phyloP scores from a whole-genome alignment of 2,888 invertebrate species.

The Plebejus anna region DNA sequence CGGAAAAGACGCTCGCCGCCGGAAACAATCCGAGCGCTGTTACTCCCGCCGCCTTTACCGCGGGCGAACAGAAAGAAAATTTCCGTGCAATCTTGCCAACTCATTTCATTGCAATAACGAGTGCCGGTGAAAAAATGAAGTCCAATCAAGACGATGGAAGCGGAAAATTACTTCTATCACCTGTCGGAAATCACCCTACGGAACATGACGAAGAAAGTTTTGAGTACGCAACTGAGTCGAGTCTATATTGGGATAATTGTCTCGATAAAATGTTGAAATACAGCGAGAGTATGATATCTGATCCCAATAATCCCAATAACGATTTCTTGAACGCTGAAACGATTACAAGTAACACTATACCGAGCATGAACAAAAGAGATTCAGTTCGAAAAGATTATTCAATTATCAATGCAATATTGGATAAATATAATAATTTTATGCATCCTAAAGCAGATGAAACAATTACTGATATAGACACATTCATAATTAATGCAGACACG shows the following conservation, averaged over 20 bases:
- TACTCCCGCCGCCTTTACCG: constrained; percentile 45
- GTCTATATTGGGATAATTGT: constrained; percentile 65
- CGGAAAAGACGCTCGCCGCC: constrained; percentile 62
- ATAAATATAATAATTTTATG: constrained; percentile 23
- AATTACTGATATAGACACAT: not conserved
- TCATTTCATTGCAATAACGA: constrained; percentile 52
- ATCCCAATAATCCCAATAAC: constrained; percentile 43
- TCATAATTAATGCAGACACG: not conserved
- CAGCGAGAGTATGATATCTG: constrained; percentile 43
- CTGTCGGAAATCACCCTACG: constrained; percentile 41
- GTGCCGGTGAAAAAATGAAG: constrained; percentile 50
- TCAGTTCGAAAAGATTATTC: constrained; percentile 39
- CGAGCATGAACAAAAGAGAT: constrained; percentile 52
- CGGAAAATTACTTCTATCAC: constrained; percentile 47
- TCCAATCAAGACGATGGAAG: constrained; percentile 48
- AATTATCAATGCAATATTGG: constrained; percentile 29
- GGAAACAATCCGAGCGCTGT: constrained; percentile 71
- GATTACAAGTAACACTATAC: constrained; percentile 31
- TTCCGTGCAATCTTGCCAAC: constrained; percentile 65
- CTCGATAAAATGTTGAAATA: constrained; percentile 54
- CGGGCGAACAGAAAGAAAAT: constrained; percentile 54
- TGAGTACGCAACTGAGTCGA: constrained; percentile 43
- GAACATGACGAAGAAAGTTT: constrained; percentile 35
- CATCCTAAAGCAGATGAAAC: constrained; percentile 29
- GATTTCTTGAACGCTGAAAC: constrained; percentile 51